A percentile compares a stretch with the other conserved stretches of the same genome.
Evolutionary conservation across 1,140 invertebrate genomes (phyloP).

Genomic region (Zaprionus camerounensis): DNA sequence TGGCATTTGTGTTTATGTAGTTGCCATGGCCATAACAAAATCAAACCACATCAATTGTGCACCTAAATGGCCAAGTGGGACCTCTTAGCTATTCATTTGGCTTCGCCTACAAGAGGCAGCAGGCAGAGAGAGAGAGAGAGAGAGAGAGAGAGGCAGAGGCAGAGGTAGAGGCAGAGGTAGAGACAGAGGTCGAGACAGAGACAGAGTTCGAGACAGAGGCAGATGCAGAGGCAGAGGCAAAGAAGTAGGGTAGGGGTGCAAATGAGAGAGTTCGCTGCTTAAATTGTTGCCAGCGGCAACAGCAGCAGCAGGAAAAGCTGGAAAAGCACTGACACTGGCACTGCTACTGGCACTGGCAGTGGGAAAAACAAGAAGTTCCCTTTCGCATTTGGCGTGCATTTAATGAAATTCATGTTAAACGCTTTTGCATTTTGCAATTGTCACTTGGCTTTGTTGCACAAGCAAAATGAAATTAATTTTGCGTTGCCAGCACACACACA

Average conservation of each 20-base stretch:
- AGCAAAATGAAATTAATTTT: constrained; percentile 79
- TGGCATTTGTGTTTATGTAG: constrained; percentile 72
- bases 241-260: too few species aligned
- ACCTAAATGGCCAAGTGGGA: constrained; percentile 80
- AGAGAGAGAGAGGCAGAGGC: neutral
- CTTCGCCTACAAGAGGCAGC: constrained; percentile 13
- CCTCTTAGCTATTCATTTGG: constrained; percentile 80
- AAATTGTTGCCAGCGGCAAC: constrained; percentile 49
- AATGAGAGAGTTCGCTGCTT: constrained; percentile 20
- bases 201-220: too few species aligned
- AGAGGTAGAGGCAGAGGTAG: neutral
- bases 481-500: constrained; percentile 61
- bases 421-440: constrained; percentile 75
- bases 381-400: constrained; percentile 34
- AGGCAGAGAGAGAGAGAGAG: neutral
- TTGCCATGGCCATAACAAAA: constrained; percentile 76
- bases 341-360: neutral
- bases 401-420: constrained; percentile 76
- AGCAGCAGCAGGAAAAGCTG: neutral
- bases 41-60: constrained; percentile 82
- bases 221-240: neutral
- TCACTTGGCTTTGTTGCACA: constrained; percentile 60
- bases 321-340: neutral
- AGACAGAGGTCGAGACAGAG: too few species aligned
- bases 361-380: constrained; percentile 2